Base-by-base conservation (phyloP, 2,113 vertebrate species). In the Girardinichthys multiradiatus region DNA sequence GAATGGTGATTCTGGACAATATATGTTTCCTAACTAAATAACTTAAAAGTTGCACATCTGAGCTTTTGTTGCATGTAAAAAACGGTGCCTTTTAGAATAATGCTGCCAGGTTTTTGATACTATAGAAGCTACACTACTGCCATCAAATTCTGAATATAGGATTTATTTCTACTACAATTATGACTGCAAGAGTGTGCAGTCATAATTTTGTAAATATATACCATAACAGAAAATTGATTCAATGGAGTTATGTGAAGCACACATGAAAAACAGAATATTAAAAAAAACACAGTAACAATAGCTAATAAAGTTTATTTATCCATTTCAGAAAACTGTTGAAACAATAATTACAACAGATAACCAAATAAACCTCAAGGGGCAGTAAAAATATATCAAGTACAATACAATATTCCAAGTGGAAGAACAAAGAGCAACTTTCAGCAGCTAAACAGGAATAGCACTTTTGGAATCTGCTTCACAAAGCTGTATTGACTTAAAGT, bases 341-440 rank as follows among this genome's bases (percentile, higher is more conserved):
- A 89, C 71, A 77, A 84, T 86, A 84, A 87, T 86, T 88, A 92
- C 88, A 93, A 89, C 87, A 78, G 89, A 87, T 76, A 90, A 90
- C 78, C 79, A 87, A 89, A 79, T 83, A 13, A 85, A 83, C 70
- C 69, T 83, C 75, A 76, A 89, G 86, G 69, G 77, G 75, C 82
- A 80, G 81, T 86, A 84, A 89, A 90, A 92, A 92, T 79, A 87
- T 86, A 89, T 75, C 80, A 86, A 86, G 73, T 80, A 87, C 75
- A 89, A 87, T 79, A 90, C 84, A 42, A 42, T 63, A 8, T 31
- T 80, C 77, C 67, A 85, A 87, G 77, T 89, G 91, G 88, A 92
- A 88, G 87, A 93, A 92, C 86, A 82, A 76, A 87, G 83, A 89
- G 84, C 31, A 57, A 84, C 87, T 81, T 91, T 83, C 83, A 87